Evolutionary conservation across 2,113 vertebrate species (phyloP), one percentile per base, ranked within the genome.

Genomic region (Lepus americanus): DNA sequence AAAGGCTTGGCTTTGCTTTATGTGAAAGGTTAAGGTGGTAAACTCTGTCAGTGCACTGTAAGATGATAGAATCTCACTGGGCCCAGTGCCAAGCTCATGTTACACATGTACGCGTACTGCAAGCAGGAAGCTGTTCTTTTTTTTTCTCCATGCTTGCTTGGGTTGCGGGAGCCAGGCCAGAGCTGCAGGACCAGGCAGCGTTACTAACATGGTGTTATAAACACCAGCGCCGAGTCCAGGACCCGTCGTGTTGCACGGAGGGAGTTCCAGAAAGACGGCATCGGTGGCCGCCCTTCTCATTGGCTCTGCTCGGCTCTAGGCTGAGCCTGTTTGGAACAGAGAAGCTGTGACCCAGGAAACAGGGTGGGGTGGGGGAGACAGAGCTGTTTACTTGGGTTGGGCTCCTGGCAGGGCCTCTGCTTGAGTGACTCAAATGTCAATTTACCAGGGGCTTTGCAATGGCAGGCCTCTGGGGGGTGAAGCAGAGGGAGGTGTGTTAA

Each of bases 331-430:
- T 19, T 49, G 31, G 9, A 87, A 85, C 31, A 31, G 53, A 25
- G 33, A 76, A 51, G 49, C 11, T n/a, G 44, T 84, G 67, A 63
- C n/a, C 69, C 49, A 77, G 87, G 25, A 79, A 51, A 64, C 27
- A 14, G 9, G 17, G 33, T 44, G n/a, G 19, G 11, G 33, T 29
- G 8, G 0, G 1, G 22, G 17, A 66, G 29, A 31, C 1, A 5
- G 55, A 63, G 83, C 74, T 89, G 85, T 95, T 95, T 70, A 79
- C 66, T 81, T 53, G 69, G 76, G 76, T 25, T 83, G 86, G 36
- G 59, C 66, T 87, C 27, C 86, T 69, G 92, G 70, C 72, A 77
- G 78, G 67, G 33, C 83, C 51, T 87, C 80, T 88, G 76, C 22
- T 44, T 5, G 44, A 93, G 82, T 77, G 81, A 89, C 67, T 84